Base-by-base conservation (phyloP, 2,888 invertebrate genomes). In the Acholoe squamosa region DNA sequence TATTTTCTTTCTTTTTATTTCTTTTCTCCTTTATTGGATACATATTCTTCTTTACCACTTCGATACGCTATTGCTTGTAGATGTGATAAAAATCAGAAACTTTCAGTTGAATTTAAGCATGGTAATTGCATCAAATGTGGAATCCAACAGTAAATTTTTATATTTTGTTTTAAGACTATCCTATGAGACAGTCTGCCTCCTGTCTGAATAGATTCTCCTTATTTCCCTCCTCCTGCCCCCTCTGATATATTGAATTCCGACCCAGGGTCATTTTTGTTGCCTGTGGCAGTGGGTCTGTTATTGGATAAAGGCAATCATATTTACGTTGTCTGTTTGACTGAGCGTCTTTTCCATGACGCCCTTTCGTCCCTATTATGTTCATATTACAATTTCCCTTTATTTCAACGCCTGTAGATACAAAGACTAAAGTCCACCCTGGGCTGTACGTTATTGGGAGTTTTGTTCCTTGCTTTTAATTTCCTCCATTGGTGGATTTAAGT, bases 221-320 rank as follows among this genome's bases (percentile, higher is more conserved):
- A 67, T 67, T 67, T 67, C n/a, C 67, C n/a, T 12, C 67, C 14
- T 19, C n/a, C 14, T 67, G 54, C 67, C 22, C n/a, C 67, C 7
- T n/a, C n/a, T n/a, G n/a, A n/a, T 25, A 67, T 67, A 67, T 67
- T 67, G 67, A 67, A 67, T 67, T 67, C n/a, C 67, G 14, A 67
- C 67, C 19, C n/a, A 25, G 16, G 7, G 12, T 67, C 7, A 7
- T 67, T 67, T 67, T 67, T 12, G 12, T n/a, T 16, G 22, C 67
- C 67, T n/a, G 7, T 7, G 67, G 67, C 67, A 67, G 16, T 12
- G n/a, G 67, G 7, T 16, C 12, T 67, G 67, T 67, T 67, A 67
- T 67, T 67, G 67, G 67, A 67, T 67, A n/a, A 67, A 67, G n/a
- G 67, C n/a, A 67, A 67, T 67, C 67, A 67, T 67, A n/a, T 67